Conservation (phyloP, 2,797 vertebrate species). For the Mus spretus region DNA sequence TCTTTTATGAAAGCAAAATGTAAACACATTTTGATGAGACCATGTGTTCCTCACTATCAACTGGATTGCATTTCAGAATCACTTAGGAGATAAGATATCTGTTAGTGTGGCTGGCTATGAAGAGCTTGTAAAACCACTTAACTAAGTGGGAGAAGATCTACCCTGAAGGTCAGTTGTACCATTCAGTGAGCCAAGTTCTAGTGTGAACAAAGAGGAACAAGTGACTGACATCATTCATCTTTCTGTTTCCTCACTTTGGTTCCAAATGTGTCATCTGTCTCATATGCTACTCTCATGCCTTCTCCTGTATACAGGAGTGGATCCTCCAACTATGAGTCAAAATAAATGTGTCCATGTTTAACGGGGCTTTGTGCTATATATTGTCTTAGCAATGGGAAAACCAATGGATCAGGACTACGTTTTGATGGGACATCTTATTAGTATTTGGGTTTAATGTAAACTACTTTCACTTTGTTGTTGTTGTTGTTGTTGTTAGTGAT, state of each 20-base stretch:
- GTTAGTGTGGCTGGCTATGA: too few relatives aligned
- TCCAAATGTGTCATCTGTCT: neutral
- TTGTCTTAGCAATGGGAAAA: neutral
- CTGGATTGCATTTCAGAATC: neutral
- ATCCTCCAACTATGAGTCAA: neutral
- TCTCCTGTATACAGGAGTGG: neutral
- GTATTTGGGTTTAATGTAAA: neutral
- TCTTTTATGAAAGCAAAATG: neutral
- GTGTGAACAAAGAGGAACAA: neutral
- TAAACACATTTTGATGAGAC: neutral
- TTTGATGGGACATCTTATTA: neutral
- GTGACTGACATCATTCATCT: neutral
- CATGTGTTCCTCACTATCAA: neutral
- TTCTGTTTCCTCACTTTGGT: neutral
- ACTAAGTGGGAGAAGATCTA: neutral
- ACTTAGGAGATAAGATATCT: rapidly evolving
- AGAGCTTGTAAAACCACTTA: neutral
- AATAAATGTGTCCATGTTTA: neutral
- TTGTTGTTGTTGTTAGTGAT: too few relatives aligned
- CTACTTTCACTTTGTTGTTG: neutral
- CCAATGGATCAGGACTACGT: neutral
- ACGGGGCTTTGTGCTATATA: neutral
- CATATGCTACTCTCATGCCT: neutral
- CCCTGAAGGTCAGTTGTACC: neutral
- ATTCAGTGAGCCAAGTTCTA: neutral